phyloP scores from a whole-genome alignment of 2,888 invertebrate genomes.

The Taphrorychus bicolor region DNA sequence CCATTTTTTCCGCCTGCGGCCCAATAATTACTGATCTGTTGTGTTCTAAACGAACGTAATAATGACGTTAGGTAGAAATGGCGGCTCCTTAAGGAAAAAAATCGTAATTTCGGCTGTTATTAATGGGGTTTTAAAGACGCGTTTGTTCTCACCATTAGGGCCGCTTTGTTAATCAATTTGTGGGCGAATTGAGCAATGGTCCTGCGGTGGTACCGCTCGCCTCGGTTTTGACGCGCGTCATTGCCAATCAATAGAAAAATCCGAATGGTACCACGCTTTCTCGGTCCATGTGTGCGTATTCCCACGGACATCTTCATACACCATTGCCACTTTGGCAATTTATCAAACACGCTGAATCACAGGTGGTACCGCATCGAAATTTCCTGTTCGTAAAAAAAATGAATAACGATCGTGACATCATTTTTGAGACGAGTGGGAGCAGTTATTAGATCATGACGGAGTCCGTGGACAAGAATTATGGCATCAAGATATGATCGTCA shows the following conservation, averaged over 20 bases:
- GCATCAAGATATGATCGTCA: conserved; percentile 41
- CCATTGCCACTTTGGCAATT: background rate
- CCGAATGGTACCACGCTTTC: background rate
- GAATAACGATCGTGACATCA: conserved; percentile 36
- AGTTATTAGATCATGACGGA: conserved; percentile 1
- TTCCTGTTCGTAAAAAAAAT: conserved; percentile 2
- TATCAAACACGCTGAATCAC: background rate
- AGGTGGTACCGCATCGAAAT: background rate
- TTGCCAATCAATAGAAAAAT: background rate
- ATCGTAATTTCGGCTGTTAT: background rate
- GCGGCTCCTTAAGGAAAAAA: background rate
- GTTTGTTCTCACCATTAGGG: conserved; percentile 4
- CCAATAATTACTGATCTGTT: conserved; percentile 3
- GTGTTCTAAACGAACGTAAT: background rate
- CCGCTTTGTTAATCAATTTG: conserved; percentile 5
- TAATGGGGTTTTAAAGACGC: conserved; percentile 3
- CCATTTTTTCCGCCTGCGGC: conserved; percentile 1
- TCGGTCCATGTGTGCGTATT: background rate
- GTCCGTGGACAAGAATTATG: conserved; percentile 38
- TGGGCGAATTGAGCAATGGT: background rate
- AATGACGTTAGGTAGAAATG: conserved; percentile 2
- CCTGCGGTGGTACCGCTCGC: too few species aligned
- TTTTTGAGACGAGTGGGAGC: conserved; percentile 20
- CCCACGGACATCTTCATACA: background rate
- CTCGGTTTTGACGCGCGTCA: background rate